Base-by-base conservation (phyloP, 2,888 invertebrate species). In the Diarsia mendica region DNA sequence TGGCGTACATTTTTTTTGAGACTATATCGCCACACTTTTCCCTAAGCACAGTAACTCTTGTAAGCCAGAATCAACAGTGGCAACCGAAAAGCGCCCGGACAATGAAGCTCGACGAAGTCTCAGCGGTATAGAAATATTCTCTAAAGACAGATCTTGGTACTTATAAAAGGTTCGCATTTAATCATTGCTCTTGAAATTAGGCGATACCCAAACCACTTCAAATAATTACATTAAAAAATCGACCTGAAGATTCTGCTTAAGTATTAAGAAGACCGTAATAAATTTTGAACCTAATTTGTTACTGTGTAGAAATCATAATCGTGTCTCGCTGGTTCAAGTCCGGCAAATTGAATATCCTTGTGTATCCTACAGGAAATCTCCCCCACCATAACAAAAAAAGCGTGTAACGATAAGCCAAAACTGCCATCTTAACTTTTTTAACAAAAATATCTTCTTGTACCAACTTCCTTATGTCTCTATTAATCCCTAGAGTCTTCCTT, bases 401-500 rank as follows among this genome's bases (percentile, higher is more conserved):
- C 67, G 39, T 72, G 64, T 63, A 70, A 23, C 55, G 84, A 80
- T 84, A 77, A 84, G 64, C 48, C 70, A 49, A 72, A 80, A 80
- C 63, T 39, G 55, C 65, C 18, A 46, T 64, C 65, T 67, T 60
- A 72, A 72, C 63, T 80, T 83, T 60, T 61, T 60, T 15, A 23
- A 44, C 33, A 55, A 75, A 73, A 73, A 77, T 67, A 72, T 65
- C 65, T 68, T 28, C 68, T 64, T 60, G n/a, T 61, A 73, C 13
- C 72, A 75, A 69, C 67, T 86, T 77, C 48, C 66, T 68, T 80
- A 60, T 70, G 51, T 46, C 53, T 63, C 33, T 82, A 77, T 84
- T 84, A 86, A 76, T 84, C 85, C 82, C 82, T 18, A 48, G 85
- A 69, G 85, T 44, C 20, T 82, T 48, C 70, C 71, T 67, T 51